Conservation (phyloP, 2,113 vertebrate species). For the Eudorcas thomsonii region DNA sequence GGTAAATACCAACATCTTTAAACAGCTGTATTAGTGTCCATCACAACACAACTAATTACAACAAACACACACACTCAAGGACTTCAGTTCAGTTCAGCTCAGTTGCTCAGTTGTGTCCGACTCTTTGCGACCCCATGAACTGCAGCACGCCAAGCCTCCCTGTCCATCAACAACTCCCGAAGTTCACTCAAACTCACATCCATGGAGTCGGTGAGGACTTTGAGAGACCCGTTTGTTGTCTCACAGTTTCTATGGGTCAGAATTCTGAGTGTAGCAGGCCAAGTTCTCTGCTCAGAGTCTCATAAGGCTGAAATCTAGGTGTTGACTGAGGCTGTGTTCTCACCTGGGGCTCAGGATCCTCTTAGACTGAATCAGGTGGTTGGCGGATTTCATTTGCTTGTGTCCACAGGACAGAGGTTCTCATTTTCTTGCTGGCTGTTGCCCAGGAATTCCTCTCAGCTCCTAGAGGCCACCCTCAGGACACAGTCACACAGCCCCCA, state of each 20-base stretch:
- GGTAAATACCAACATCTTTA: background rate
- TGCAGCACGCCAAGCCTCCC: too few species aligned
- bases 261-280: background rate
- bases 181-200: too few species aligned
- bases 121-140: too few species aligned
- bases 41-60: background rate
- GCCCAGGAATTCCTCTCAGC: background rate
- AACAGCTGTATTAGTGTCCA: background rate
- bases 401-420: background rate
- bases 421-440: background rate
- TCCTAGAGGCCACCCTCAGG: background rate
- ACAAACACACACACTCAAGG: background rate
- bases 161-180: too few species aligned
- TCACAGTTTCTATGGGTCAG: background rate
- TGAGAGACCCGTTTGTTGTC: background rate
- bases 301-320: background rate
- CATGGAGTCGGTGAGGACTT: background rate
- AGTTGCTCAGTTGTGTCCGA: fast-evolving
- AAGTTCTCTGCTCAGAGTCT: background rate
- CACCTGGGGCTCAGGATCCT: background rate
- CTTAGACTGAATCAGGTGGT: background rate
- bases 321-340: background rate
- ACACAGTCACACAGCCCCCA: background rate
- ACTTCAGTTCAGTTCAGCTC: background rate
- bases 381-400: background rate